Base-by-base conservation (phyloP, 2,888 invertebrate genomes). In the Athalia rosae region DNA sequence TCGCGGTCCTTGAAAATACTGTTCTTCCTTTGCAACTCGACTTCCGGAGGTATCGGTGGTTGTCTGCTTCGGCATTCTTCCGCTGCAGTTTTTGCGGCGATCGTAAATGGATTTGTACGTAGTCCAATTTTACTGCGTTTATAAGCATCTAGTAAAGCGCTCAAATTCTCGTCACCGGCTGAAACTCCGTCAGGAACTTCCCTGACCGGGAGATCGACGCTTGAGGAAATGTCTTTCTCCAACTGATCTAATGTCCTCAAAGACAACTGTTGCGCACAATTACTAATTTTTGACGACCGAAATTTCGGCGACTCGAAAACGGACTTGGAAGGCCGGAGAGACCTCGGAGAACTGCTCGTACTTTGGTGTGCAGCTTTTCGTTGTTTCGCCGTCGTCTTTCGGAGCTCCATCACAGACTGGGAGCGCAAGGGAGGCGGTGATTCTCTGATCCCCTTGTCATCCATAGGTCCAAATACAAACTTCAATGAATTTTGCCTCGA, bases 1-100 rank as follows among this genome's bases (percentile, higher is more conserved):
- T 97, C 97, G 76, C 95, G 94, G 88, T 98, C 97, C 92, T 96
- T 97, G 81, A 94, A 93, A 79, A 97, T 95, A 84, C 97, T 96
- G 67, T 94, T 92, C 76, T 94, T 93, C 82, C 96, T 93, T 87
- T 97, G 96, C 83, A 95, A 95, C 85, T 96, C 96, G 77, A 97
- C 95, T 89, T 96, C 96, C 0, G 95, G 95, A 3, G 95, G 95
- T 5, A 95, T 77, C 48, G 82, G 93, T 1, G 95, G 94, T 85
- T 94, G 94, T 69, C 64, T 79, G 73, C 0, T 67, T 76, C 5
- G 82, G 28, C 28, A 28, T 81, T 28, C 48, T 41, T 76, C 63
- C 64, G 53, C 76, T 43, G 9, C 47, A 45, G n/a, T 56, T 64
- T 76, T 63, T 0, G 50, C 64, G 50, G 56, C 15, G 8, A 89